Evolutionary conservation across 2,113 vertebrate genomes (phyloP).

Genomic region (Microtus montanus): DNA sequence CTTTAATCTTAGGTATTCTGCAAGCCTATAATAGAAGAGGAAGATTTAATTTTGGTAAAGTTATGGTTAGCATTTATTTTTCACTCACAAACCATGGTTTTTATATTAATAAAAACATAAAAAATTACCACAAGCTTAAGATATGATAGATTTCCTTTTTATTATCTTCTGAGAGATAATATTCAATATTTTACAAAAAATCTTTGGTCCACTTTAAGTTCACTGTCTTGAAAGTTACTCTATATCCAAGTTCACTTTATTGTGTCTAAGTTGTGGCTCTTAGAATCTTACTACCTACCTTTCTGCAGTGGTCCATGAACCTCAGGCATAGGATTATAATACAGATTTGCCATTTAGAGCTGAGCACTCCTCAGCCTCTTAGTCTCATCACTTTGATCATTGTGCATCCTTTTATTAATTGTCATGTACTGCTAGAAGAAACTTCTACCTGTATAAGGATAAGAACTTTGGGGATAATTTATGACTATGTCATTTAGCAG

Average conservation of each 20-base stretch:
- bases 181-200: neutral
- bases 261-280: neutral
- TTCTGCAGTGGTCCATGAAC: neutral
- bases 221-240: neutral
- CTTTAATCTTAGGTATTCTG: neutral
- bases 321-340: neutral
- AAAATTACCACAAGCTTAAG: neutral
- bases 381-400: neutral
- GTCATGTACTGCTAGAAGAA: neutral
- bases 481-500: neutral
- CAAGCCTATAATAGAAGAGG: neutral
- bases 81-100: neutral
- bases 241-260: neutral
- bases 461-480: neutral
- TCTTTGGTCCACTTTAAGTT: neutral
- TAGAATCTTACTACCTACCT: neutral
- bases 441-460: neutral
- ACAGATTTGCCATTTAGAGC: neutral
- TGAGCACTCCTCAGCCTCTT: neutral
- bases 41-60: neutral
- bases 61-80: neutral
- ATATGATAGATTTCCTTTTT: neutral
- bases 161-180: neutral
- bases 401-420: neutral
- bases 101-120: neutral